A percentile compares a stretch with the other conserved stretches of the same genome.
Conservation (phyloP, 2,797 vertebrate genomes). For the Garrulus glandarius region DNA sequence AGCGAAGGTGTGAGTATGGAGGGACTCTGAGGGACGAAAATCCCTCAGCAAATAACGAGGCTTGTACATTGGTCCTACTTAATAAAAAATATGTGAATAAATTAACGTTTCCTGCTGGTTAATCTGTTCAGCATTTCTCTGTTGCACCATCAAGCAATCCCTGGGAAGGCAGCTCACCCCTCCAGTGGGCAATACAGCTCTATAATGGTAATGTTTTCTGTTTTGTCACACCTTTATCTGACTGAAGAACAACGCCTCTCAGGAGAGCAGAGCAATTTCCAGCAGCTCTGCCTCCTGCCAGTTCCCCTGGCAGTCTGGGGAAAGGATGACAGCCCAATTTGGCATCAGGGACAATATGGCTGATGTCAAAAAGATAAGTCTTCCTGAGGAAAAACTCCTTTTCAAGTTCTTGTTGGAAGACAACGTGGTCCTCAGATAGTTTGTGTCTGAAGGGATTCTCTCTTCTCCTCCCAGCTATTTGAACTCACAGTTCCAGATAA, state of each 20-base stretch:
- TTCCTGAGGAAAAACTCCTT: neutral
- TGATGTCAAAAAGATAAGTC: neutral
- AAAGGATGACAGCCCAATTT: neutral
- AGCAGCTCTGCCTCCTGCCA: neutral
- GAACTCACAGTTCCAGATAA: neutral
- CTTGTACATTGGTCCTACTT: neutral
- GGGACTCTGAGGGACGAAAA: neutral
- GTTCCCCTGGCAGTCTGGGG: neutral
- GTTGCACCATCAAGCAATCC: neutral
- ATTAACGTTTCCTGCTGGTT: neutral
- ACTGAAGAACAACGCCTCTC: neutral
- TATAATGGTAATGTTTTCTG: neutral
- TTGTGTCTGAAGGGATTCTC: neutral
- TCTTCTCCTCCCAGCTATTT: neutral
- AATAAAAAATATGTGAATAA: neutral
- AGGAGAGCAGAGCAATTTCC: neutral
- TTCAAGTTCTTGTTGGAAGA: neutral
- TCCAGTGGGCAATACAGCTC: neutral
- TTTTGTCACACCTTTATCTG: neutral
- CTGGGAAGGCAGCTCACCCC: neutral
- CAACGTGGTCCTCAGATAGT: neutral
- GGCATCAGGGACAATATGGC: fast-evolving
- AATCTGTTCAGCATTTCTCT: neutral
- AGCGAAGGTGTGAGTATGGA: neutral
- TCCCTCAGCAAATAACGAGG: neutral